Percentiles rank a stretch among this genome's conserved stretches.
phyloP scores from a whole-genome alignment of 92 coral and sea anemone species.

The Palythoa grandiflora region DNA sequence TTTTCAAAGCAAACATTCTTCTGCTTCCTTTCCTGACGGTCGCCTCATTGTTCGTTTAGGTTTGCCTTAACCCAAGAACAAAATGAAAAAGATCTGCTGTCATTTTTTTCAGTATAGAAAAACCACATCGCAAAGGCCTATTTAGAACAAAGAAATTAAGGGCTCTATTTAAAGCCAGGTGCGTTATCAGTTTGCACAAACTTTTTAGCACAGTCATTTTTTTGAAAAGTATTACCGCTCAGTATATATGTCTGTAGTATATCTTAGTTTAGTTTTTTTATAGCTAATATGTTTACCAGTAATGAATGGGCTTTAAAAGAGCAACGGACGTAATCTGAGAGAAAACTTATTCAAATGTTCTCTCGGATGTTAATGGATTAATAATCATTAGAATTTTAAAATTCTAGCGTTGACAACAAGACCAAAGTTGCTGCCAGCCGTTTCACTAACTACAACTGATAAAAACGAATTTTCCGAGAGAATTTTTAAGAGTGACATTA shows the following conservation, averaged over 20 bases:
- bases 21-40: slow-evolving; percentile 1
- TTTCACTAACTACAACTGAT: not conserved
- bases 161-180: too few species aligned
- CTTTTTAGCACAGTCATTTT: not conserved
- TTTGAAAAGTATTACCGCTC: not conserved
- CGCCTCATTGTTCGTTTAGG: not conserved
- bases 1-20: slow-evolving; percentile 18
- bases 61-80: slow-evolving; percentile 6
- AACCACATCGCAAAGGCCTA: not conserved
- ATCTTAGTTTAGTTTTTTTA: not conserved
- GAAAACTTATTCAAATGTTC: not conserved
- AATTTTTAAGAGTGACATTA: not conserved
- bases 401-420: slow-evolving; percentile 11
- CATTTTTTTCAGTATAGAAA: not conserved
- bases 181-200: not conserved
- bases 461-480: not conserved
- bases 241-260: not conserved
- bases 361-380: slow-evolving; percentile 5
- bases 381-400: slow-evolving; percentile 8
- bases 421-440: not conserved
- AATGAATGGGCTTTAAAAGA: not conserved
- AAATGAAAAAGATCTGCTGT: slow-evolving; percentile 11
- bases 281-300: not conserved
- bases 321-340: slow-evolving; percentile 21
- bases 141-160: too few species aligned